Conservation (phyloP, 2,888 invertebrate species). For the Phaedon cochleariae region DNA sequence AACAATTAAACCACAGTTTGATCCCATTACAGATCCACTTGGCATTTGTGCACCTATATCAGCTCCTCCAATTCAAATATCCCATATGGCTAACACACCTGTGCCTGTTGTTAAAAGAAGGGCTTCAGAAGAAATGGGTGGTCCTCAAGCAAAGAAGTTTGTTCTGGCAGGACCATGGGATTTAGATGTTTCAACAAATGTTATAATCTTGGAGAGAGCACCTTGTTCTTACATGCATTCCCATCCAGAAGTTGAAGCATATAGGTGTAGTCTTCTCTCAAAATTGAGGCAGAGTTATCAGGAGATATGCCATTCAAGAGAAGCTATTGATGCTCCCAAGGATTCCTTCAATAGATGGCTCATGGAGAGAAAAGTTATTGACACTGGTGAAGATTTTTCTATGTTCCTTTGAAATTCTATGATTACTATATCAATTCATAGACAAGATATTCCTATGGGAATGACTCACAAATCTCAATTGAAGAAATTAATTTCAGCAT, state of each 20-base stretch:
- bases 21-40: constrained; percentile 75
- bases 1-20: constrained; percentile 81
- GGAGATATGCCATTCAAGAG: constrained; percentile 91
- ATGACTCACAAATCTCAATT: no score
- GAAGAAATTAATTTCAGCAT: no score
- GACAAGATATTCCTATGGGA: no score
- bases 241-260: constrained; percentile 83
- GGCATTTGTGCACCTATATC: constrained; percentile 48
- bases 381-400: constrained; percentile 65
- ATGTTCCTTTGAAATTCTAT: constrained; percentile 1
- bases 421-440: no score
- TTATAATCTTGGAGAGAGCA: constrained; percentile 86
- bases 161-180: constrained; percentile 88
- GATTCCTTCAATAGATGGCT: constrained; percentile 97
- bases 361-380: constrained; percentile 92
- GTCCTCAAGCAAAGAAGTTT: constrained; percentile 80
- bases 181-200: constrained; percentile 91
- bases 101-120: constrained; percentile 75
- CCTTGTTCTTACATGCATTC: constrained; percentile 89
- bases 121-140: constrained; percentile 78
- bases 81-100: constrained; percentile 56
- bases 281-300: constrained; percentile 92
- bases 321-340: constrained; percentile 93
- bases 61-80: constrained; percentile 31
- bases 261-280: constrained; percentile 80